These are phyloP conservation scores for Urocynchramus pylzowi DNA, from an alignment of 2,113 vertebrate species.

Conservation along the genomic window DNA sequence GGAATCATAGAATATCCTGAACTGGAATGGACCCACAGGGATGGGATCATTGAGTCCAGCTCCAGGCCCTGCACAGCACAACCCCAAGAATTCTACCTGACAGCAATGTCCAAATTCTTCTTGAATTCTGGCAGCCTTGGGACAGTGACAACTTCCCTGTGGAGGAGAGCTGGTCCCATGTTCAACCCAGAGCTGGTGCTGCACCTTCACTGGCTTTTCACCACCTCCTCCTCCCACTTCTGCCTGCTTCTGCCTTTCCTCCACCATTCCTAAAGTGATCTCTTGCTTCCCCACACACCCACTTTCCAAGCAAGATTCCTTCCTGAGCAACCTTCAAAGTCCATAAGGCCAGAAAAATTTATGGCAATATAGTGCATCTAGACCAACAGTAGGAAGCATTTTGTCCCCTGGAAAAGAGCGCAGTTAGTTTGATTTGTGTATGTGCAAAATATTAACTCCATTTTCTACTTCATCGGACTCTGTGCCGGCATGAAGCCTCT, in stretches of 20 bases:
- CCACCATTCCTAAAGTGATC: neutral
- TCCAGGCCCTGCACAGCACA: neutral
- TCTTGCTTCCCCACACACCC: neutral
- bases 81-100: neutral
- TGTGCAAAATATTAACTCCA: neutral
- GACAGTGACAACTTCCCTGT: neutral
- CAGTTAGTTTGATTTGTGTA: neutral
- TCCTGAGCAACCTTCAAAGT: neutral
- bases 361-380: neutral
- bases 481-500: neutral
- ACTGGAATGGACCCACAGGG: neutral
- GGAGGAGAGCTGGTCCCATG: neutral
- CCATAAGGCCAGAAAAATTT: neutral
- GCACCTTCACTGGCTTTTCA: neutral
- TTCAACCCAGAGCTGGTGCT: neutral
- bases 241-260: neutral
- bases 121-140: neutral
- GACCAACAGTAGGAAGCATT: neutral
- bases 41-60: neutral
- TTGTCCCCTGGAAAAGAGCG: neutral
- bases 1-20: neutral
- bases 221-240: neutral
- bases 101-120: neutral
- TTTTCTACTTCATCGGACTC: conserved; percentile 9
- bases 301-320: neutral